Conservation (phyloP, 2,797 vertebrate genomes). For the Anisognathus igniventris region DNA sequence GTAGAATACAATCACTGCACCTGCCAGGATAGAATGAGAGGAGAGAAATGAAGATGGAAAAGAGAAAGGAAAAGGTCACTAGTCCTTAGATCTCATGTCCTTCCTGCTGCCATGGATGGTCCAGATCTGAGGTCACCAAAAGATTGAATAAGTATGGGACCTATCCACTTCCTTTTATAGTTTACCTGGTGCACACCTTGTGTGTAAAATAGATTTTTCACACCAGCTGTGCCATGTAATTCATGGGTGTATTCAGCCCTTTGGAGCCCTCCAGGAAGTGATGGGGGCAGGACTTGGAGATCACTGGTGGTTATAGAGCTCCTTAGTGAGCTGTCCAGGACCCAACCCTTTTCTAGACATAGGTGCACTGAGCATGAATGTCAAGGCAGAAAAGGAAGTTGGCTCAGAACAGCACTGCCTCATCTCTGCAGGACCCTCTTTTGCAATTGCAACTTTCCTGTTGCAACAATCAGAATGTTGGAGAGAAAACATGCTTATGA, state of each 20-base stretch:
- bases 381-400: neutral
- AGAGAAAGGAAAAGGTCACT: neutral
- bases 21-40: neutral
- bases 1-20: neutral
- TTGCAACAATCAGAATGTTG: neutral
- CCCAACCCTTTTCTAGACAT: neutral
- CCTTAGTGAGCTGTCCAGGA: neutral
- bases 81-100: neutral
- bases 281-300: neutral
- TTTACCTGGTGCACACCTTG: neutral
- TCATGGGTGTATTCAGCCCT: rapidly evolving
- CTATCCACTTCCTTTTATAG: neutral
- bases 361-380: neutral
- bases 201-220: neutral
- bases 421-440: neutral
- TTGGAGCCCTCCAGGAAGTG: neutral
- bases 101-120: rapidly evolving
- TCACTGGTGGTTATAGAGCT: neutral
- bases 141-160: neutral
- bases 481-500: neutral
- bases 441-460: rapidly evolving
- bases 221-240: neutral
- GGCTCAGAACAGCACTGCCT: neutral
- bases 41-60: neutral
- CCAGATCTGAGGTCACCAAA: neutral